Evolutionary conservation across 2,113 vertebrate species (phyloP).

Genomic region (Lasiurus borealis): DNA sequence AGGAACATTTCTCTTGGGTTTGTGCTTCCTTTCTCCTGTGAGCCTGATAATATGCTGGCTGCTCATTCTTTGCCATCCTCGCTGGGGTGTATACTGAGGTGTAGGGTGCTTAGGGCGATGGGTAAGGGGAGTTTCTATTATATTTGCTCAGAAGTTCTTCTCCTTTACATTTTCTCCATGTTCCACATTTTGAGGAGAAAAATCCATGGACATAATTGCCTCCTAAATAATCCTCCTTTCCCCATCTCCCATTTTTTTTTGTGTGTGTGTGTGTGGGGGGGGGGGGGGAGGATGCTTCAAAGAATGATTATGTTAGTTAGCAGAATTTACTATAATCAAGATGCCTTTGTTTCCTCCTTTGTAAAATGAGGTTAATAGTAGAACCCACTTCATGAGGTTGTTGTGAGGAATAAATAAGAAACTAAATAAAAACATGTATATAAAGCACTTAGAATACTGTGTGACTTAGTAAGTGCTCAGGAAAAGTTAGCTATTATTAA

Average conservation of each 20-base stretch:
- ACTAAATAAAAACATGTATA: not conserved
- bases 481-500: not conserved
- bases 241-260: not conserved
- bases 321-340: not conserved
- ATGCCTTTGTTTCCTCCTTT: not conserved
- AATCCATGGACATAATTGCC: not conserved
- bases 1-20: not conserved
- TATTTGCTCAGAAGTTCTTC: not conserved
- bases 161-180: not conserved
- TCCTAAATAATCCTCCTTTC: not conserved
- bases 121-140: not conserved
- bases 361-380: not conserved
- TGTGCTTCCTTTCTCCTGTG: not conserved
- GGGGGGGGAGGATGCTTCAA: not conserved
- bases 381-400: not conserved
- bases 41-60: not conserved
- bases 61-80: not conserved
- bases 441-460: not conserved
- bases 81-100: not conserved
- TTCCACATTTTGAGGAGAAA: constrained; percentile 31
- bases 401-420: not conserved
- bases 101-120: not conserved
- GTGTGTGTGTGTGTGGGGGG: too few species aligned
- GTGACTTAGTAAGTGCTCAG: not conserved
- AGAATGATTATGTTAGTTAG: not conserved